Conservation (phyloP, 1,140 invertebrate species). For the Arion vulgaris region DNA sequence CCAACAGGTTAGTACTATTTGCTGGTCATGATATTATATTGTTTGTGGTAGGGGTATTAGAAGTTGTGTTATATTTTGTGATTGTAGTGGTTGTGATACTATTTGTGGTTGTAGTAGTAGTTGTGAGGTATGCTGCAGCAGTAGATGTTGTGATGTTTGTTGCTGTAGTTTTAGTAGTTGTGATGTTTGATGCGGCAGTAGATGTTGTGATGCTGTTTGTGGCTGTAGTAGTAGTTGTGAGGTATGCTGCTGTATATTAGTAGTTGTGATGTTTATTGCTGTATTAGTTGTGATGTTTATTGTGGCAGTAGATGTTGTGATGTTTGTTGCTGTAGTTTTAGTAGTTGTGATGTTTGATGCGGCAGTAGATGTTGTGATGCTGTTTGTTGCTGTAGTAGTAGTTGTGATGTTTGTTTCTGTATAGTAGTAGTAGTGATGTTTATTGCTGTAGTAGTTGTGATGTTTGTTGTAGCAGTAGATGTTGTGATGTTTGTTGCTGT, state of each 20-base stretch:
- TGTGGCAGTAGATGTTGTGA: not conserved
- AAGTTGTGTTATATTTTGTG: not conserved
- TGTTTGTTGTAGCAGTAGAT: not conserved
- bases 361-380: not conserved
- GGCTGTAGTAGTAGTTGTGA: constrained; percentile 8
- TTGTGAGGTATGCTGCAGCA: too few relatives aligned
- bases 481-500: not conserved
- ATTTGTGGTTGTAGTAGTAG: too few relatives aligned
- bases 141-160: too few relatives aligned
- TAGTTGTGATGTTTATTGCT: not conserved
- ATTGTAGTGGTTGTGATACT: too few relatives aligned
- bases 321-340: not conserved
- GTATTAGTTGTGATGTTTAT: not conserved
- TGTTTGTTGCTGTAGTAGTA: not conserved
- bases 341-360: not conserved
- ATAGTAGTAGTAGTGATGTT: constrained; percentile 6
- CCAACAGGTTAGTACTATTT: constrained; percentile 52
- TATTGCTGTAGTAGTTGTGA: not conserved
- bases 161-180: not conserved
- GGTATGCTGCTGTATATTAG: not conserved
- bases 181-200: not conserved
- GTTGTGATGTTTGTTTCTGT: not conserved
- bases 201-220: not conserved
- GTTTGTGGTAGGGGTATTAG: not conserved
- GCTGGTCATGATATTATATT: not conserved